Conservation (phyloP, 2,797 vertebrate species). For the Oophaga sylvatica region DNA sequence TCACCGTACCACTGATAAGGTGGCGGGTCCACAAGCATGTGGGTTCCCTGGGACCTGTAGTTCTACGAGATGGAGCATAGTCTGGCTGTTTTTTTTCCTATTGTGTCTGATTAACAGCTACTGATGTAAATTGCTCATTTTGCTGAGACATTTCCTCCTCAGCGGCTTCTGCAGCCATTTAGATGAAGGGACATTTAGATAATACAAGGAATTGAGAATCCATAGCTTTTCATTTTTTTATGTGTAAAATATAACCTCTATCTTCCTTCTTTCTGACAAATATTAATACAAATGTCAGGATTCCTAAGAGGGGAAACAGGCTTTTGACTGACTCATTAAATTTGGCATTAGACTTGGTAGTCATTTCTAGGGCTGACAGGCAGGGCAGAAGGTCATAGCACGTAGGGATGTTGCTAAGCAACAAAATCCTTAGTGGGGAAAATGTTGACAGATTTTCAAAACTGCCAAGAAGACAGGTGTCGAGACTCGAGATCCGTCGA, state of each 20-base stretch:
- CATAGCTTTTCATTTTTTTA: too few relatives aligned
- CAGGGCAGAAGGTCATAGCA: slow-evolving; percentile 29
- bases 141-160: too few relatives aligned
- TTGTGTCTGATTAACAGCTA: too few relatives aligned
- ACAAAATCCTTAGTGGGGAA: slow-evolving; percentile 30
- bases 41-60: too few relatives aligned
- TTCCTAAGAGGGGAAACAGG: not conserved
- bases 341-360: slow-evolving; percentile 12
- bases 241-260: not conserved
- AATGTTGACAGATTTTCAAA: slow-evolving; percentile 30
- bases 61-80: too few relatives aligned
- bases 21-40: too few relatives aligned
- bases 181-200: too few relatives aligned
- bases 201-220: too few relatives aligned
- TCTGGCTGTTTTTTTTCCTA: too few relatives aligned
- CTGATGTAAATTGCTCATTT: too few relatives aligned
- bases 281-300: slow-evolving; percentile 43
- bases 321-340: slow-evolving; percentile 39
- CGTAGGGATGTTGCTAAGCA: slow-evolving; percentile 38
- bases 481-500: not conserved
- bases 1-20: too few relatives aligned
- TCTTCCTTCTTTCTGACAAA: slow-evolving; percentile 28
- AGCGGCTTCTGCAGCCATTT: too few relatives aligned
- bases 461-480: slow-evolving; percentile 33
- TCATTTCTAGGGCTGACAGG: slow-evolving; percentile 21